phyloP scores from a whole-genome alignment of 1,140 invertebrate species.

The Drosophila parabipectinata region DNA sequence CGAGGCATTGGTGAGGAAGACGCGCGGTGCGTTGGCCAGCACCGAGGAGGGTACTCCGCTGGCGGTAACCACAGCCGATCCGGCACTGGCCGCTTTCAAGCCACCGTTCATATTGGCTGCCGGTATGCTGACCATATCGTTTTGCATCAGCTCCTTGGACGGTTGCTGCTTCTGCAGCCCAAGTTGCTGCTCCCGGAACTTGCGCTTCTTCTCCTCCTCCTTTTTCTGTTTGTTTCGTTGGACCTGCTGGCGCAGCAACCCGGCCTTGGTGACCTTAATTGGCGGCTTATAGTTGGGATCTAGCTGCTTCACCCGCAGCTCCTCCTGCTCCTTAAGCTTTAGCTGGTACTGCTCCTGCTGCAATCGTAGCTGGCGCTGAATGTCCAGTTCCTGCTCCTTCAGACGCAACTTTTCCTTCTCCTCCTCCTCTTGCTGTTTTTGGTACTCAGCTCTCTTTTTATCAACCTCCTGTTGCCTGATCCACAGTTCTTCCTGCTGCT shows the following conservation, averaged over 20 bases:
- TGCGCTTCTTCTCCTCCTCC: slow-evolving; percentile 5
- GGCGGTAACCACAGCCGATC: slow-evolving; percentile 36
- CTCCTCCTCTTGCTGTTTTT: background rate
- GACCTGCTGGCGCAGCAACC: slow-evolving; percentile 32
- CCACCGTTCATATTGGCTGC: slow-evolving; percentile 72
- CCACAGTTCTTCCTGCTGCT: background rate
- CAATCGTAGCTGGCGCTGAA: background rate
- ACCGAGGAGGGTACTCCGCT: slow-evolving; percentile 48
- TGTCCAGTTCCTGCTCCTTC: background rate
- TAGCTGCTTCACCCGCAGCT: background rate
- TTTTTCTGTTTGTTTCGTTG: no score
- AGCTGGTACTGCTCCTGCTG: background rate
- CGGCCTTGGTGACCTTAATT: background rate
- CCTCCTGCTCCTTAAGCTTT: slow-evolving; percentile 1
- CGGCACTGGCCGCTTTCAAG: slow-evolving; percentile 44
- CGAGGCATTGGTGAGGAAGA: slow-evolving; percentile 45
- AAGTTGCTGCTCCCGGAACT: slow-evolving; percentile 7
- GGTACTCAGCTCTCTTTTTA: background rate
- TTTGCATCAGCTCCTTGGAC: slow-evolving; percentile 62
- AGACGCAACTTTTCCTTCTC: background rate
- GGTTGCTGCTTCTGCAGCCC: background rate
- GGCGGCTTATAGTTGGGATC: background rate
- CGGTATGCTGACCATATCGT: slow-evolving; percentile 81
- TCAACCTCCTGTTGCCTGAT: background rate
- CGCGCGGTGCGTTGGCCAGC: slow-evolving; percentile 60